Percentiles rank a stretch among this genome's conserved stretches.
phyloP scores from a whole-genome alignment of 2,888 invertebrate species.

The Caenorhabditis doughertyi region DNA sequence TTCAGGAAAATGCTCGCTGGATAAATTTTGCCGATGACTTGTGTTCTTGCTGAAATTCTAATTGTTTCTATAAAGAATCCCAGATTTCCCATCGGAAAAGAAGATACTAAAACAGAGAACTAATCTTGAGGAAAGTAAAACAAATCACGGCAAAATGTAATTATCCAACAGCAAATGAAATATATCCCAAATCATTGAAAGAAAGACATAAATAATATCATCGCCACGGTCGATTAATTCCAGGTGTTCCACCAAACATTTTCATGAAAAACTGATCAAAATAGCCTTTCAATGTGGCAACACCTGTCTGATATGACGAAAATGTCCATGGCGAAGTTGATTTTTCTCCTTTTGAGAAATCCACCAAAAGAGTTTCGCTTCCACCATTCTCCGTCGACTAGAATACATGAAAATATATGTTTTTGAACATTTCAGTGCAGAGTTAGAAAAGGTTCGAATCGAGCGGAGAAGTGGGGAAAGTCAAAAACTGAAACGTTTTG shows the following conservation, averaged over 20 bases:
- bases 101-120: not conserved
- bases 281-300: slow-evolving; percentile 52
- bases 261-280: slow-evolving; percentile 60
- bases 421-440: not conserved
- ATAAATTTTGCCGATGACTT: slow-evolving; percentile 57
- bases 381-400: slow-evolving; percentile 65
- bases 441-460: slow-evolving; percentile 1
- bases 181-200: not conserved
- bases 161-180: slow-evolving; percentile 38
- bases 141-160: slow-evolving; percentile 49
- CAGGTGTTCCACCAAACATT: slow-evolving; percentile 63
- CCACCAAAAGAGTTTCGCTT: slow-evolving; percentile 54
- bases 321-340: slow-evolving; percentile 23
- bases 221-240: slow-evolving; percentile 58
- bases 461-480: slow-evolving; percentile 18
- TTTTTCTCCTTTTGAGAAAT: slow-evolving; percentile 46
- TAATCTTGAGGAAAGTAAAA: slow-evolving; percentile 4
- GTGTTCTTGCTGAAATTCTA: slow-evolving; percentile 43
- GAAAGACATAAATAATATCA: slow-evolving; percentile 9
- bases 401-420: slow-evolving; percentile 26
- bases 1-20: slow-evolving; percentile 56
- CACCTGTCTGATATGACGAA: slow-evolving; percentile 40
- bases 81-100: not conserved
- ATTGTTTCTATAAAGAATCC: not conserved
- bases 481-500: not conserved